Percentiles rank a stretch among this genome's conserved stretches.
Evolutionary conservation across 2,888 invertebrate species (phyloP).

Genomic region (Baccha elongata): DNA sequence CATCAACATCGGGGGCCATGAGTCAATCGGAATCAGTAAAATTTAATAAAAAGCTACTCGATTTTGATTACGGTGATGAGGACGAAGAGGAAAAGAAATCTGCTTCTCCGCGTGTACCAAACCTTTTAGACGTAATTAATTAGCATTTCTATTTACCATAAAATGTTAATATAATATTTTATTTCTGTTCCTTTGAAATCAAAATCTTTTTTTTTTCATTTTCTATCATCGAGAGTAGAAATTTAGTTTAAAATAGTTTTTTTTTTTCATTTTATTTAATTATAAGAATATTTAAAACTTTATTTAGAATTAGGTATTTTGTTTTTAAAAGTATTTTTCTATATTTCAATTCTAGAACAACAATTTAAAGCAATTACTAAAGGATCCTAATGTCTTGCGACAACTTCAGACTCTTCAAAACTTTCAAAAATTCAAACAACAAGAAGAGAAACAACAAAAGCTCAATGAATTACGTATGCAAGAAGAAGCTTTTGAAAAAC

Average conservation of each 20-base stretch:
- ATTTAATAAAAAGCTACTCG: slow-evolving; percentile 92
- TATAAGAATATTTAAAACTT: neutral
- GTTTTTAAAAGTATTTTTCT: neutral
- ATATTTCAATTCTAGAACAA: slow-evolving; percentile 79
- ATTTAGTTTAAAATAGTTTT: slow-evolving; percentile 17
- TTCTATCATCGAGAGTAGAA: neutral
- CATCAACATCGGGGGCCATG: slow-evolving; percentile 54
- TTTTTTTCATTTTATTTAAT: neutral
- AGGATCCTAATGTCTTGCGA: slow-evolving; percentile 94
- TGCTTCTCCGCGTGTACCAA: slow-evolving; percentile 76
- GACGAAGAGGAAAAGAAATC: slow-evolving; percentile 87
- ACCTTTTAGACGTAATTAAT: slow-evolving; percentile 75
- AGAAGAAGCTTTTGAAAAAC: slow-evolving; percentile 90
- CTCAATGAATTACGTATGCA: slow-evolving; percentile 88
- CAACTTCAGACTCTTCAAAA: slow-evolving; percentile 92
- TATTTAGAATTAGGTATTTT: neutral
- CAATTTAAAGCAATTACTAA: slow-evolving; percentile 83
- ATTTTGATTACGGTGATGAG: slow-evolving; percentile 96
- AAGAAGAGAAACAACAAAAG: slow-evolving; percentile 87
- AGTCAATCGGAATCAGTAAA: slow-evolving; percentile 84
- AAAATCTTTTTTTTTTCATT: slow-evolving; percentile 21
- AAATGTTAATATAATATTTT: slow-evolving; percentile 38
- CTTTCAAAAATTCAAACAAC: slow-evolving; percentile 82
- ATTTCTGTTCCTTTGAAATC: slow-evolving; percentile 22
- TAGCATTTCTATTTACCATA: slow-evolving; percentile 33